phyloP scores from a whole-genome alignment of 1,140 invertebrate species.

The Trialeurodes vaporariorum region DNA sequence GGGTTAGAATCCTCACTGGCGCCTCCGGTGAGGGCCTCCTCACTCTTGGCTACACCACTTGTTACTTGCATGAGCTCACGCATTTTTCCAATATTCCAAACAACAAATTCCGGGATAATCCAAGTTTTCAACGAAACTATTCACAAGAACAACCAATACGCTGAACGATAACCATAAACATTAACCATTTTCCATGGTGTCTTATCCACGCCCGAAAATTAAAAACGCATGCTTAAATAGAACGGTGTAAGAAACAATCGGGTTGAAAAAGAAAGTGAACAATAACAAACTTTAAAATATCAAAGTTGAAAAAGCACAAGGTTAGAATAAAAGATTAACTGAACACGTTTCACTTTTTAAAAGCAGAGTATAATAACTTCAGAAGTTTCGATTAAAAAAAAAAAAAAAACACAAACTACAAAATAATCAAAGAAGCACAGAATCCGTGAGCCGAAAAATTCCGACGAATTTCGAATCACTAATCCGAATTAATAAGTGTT shows the following conservation, averaged over 20 bases:
- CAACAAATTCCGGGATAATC: neutral
- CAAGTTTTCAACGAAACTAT: neutral
- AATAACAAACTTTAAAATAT: too few relatives aligned
- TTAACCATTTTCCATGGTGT: neutral
- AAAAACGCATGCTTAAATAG: too few relatives aligned
- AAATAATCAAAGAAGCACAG: too few relatives aligned
- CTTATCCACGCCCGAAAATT: neutral
- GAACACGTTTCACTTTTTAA: neutral
- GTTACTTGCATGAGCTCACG: slow-evolving; percentile 8
- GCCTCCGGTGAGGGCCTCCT: neutral
- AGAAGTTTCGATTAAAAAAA: too few relatives aligned
- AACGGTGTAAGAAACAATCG: too few relatives aligned
- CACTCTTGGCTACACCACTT: slow-evolving; percentile 2
- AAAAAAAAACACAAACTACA: too few relatives aligned
- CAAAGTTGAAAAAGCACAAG: too few relatives aligned
- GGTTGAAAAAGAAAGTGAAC: too few relatives aligned
- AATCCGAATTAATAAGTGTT: neutral
- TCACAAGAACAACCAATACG: neutral
- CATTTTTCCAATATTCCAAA: slow-evolving; percentile 6
- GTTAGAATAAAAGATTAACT: neutral
- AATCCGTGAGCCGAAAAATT: too few relatives aligned
- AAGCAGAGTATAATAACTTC: too few relatives aligned
- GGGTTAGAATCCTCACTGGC: neutral
- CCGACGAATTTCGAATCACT: neutral
- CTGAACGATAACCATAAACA: neutral